Conservation (phyloP, 2,888 invertebrate species). For the Scrobipalpa costella region DNA sequence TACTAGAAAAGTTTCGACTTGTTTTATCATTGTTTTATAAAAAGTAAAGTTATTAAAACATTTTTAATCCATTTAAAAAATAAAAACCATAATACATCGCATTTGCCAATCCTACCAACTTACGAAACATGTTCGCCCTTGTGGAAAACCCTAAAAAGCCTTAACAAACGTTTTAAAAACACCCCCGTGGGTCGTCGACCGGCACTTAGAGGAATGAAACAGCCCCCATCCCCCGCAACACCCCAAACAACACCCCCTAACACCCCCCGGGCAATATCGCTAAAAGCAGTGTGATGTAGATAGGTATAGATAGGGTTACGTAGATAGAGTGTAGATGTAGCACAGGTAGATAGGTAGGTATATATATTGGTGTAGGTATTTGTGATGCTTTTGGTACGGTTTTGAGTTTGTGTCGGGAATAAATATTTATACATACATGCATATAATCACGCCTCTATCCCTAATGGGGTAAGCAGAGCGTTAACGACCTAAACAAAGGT, state of each 20-base stretch:
- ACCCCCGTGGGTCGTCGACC: constrained; percentile 55
- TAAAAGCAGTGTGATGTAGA: constrained; percentile 59
- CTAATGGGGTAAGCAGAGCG: no score
- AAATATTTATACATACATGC: no score
- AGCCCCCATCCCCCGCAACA: constrained; percentile 33
- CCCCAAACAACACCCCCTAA: background rate
- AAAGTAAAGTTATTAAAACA: background rate
- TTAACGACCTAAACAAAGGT: no score
- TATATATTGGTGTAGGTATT: background rate
- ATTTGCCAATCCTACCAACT: no score
- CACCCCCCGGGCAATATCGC: constrained; percentile 52
- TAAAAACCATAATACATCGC: background rate
- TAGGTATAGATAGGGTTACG: constrained; percentile 22
- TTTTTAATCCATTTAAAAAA: background rate
- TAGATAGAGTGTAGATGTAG: background rate
- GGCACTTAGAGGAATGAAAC: constrained; percentile 53
- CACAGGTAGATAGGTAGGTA: no score
- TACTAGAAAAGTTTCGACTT: no score
- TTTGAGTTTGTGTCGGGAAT: background rate
- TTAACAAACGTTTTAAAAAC: constrained; percentile 43
- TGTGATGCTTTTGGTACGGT: background rate
- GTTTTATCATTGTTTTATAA: no score
- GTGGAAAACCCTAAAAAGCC: constrained; percentile 23
- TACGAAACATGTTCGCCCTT: constrained; percentile 4
- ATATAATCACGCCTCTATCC: no score